Conservation (phyloP, 2,797 vertebrate genomes). For the Sciurus vulgaris region DNA sequence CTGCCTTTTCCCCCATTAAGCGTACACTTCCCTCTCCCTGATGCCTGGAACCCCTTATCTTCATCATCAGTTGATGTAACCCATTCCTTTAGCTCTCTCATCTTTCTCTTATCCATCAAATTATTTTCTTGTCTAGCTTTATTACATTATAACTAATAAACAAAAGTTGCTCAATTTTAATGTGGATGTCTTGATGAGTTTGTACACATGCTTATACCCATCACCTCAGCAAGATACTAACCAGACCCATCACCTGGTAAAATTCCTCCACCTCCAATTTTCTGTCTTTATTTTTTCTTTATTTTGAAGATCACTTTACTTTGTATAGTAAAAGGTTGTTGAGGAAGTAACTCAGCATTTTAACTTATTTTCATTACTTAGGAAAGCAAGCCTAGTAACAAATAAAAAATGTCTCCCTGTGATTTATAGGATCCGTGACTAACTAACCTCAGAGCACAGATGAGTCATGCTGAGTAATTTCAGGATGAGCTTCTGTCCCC, state of each 20-base stretch:
- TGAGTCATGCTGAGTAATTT: not conserved
- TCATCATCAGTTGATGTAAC: not conserved
- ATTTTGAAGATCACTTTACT: not conserved
- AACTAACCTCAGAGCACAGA: not conserved
- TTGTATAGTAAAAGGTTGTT: not conserved
- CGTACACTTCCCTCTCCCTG: no score
- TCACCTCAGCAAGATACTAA: not conserved
- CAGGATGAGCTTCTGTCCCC: no score
- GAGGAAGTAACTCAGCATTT: not conserved
- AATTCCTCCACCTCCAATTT: not conserved
- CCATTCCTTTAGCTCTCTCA: not conserved
- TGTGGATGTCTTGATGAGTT: not conserved
- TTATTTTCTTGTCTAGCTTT: not conserved
- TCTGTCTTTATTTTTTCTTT: not conserved
- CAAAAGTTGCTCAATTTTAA: not conserved
- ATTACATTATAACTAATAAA: not conserved
- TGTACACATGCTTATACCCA: not conserved
- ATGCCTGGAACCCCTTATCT: not conserved
- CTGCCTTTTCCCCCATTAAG: not conserved
- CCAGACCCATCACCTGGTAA: not conserved
- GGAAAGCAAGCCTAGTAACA: not conserved
- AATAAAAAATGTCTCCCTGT: not conserved
- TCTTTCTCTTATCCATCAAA: not conserved
- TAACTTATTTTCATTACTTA: constrained; percentile 17
- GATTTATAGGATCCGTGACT: not conserved